Conservation (phyloP, 2,113 vertebrate species). For the Neodon shergylaensis region DNA sequence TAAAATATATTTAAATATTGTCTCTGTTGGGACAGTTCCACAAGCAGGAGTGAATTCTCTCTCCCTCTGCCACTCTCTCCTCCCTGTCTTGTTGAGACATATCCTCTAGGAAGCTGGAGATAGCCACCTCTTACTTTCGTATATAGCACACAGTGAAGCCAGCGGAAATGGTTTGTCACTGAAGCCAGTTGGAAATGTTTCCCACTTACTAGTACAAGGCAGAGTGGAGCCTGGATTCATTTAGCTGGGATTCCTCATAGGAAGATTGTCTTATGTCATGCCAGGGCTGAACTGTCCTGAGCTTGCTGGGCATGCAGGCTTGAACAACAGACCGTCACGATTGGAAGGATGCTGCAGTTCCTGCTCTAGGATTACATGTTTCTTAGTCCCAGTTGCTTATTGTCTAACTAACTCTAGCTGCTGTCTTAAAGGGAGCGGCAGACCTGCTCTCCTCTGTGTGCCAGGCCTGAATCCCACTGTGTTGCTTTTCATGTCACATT, state of each 20-base stretch:
- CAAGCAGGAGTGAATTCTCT: background rate
- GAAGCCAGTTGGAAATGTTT: too few species aligned
- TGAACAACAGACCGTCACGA: too few species aligned
- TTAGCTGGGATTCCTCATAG: too few species aligned
- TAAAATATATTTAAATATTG: background rate
- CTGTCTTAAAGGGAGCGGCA: background rate
- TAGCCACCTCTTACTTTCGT: too few species aligned
- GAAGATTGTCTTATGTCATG: background rate
- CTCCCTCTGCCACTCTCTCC: background rate
- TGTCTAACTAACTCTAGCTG: background rate
- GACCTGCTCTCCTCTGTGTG: background rate
- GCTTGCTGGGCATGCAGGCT: background rate
- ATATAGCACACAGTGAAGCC: background rate
- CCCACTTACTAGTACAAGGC: background rate
- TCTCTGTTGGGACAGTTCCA: background rate
- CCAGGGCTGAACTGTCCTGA: background rate
- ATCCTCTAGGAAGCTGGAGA: background rate
- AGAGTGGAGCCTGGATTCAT: background rate
- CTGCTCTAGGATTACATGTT: background rate
- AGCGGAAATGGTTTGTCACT: background rate
- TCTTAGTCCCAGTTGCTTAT: background rate
- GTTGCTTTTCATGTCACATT: too few species aligned
- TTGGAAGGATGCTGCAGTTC: background rate
- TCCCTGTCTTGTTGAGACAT: background rate
- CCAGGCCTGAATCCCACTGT: background rate